Evolutionary conservation across 2,888 invertebrate genomes (phyloP).

Genomic region (Galerucella calmariensis): DNA sequence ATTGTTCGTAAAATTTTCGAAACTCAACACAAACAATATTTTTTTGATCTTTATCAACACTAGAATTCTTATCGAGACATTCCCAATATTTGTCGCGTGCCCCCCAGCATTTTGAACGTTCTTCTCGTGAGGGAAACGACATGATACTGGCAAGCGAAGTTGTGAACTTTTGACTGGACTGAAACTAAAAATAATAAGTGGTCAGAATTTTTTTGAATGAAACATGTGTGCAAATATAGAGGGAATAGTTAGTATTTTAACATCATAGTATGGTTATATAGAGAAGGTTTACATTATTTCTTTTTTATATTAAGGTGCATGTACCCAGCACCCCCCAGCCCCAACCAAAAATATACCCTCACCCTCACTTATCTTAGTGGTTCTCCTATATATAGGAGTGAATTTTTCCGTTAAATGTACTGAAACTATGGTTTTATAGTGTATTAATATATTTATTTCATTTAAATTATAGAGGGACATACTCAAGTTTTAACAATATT

Average conservation of each 20-base stretch:
- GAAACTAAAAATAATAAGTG: constrained; percentile 7
- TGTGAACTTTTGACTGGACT: constrained; percentile 16
- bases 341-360: too few species aligned
- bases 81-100: constrained; percentile 90
- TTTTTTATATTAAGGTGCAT: too few species aligned
- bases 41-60: constrained; percentile 65
- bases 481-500: too few species aligned
- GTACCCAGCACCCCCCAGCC: too few species aligned
- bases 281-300: too few species aligned
- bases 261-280: background rate
- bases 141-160: constrained; percentile 63
- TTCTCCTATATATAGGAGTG: too few species aligned
- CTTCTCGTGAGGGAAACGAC: constrained; percentile 85
- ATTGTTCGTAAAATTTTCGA: constrained; percentile 79
- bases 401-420: too few species aligned
- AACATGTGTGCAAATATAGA: background rate
- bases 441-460: too few species aligned
- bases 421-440: too few species aligned
- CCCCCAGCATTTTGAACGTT: constrained; percentile 85
- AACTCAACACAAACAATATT: constrained; percentile 74
- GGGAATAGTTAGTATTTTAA: constrained; percentile 4
- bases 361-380: too few species aligned
- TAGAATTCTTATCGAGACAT: constrained; percentile 79
- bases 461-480: too few species aligned
- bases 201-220: constrained; percentile 8